These are phyloP conservation scores for Euspilapteryx auroguttella DNA, from an alignment of 2,888 invertebrate species.

Conservation along the genomic window DNA sequence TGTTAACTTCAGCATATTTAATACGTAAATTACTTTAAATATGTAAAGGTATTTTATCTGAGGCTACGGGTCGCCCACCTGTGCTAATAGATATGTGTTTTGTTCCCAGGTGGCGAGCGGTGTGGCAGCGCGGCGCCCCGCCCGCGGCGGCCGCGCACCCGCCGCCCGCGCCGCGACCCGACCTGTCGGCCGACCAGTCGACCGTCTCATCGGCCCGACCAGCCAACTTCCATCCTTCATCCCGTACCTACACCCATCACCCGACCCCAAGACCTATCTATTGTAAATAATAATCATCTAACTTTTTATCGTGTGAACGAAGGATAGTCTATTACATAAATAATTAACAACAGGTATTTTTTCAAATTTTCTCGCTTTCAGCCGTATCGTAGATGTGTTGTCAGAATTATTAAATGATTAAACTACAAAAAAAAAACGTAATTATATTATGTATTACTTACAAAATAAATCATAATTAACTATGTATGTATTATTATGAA, in stretches of 20 bases:
- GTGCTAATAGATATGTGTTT: conserved; percentile 3
- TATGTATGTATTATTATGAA: conserved; percentile 7
- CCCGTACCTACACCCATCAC: conserved; percentile 10
- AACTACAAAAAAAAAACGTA: conserved; percentile 51
- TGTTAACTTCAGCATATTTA: no score
- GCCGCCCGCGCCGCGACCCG: conserved; percentile 12
- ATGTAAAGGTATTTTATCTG: no score
- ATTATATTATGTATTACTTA: conserved; percentile 57
- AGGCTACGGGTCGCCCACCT: no score
- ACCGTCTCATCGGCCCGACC: conserved; percentile 1
- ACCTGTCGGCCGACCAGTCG: conserved; percentile 14
- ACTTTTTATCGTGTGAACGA: conserved; percentile 60
- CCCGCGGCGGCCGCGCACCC: conserved; percentile 13
- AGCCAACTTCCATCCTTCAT: conserved; percentile 11
- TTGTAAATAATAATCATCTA: conserved; percentile 56
- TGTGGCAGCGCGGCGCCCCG: conserved; percentile 18
- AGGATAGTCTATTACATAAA: conserved; percentile 53
- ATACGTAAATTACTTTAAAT: no score
- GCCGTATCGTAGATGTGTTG: conserved; percentile 62
- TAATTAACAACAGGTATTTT: conserved; percentile 42
- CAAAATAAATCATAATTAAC: conserved; percentile 17
- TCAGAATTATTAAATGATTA: conserved; percentile 44
- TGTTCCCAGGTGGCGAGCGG: conserved; percentile 50
- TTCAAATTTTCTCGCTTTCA: conserved; percentile 60
- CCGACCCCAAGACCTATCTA: conserved; percentile 26